Base-by-base conservation (phyloP, 53 echinoderm and acorn worm species). In the Astropecten irregularis region DNA sequence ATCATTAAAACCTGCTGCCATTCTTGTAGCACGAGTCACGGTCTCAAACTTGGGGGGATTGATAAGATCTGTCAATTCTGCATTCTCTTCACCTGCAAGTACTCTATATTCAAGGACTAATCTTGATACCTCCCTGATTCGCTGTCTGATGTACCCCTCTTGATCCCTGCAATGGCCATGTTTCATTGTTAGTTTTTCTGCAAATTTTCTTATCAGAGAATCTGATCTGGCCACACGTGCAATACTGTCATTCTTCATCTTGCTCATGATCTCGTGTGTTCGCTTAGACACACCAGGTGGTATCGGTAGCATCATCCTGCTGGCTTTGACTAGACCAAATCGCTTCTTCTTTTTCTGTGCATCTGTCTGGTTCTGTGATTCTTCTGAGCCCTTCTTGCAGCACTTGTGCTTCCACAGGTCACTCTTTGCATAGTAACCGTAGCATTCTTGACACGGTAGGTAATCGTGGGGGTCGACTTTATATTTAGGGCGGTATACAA, bases 361-460 rank as follows among this genome's bases (percentile, higher is more conserved):
- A 2, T 9, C n/a, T 57, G 29, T 29, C 34, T 32, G 30, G 66
- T 18, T 58, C 47, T 36, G 52, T 1, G 3, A 48, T 30, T 70
- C 30, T 49, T 28, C 39, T 14, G 9, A 15, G 8, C 22, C 26
- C 30, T 60, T 40, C 18, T 62, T 48, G 69, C 58, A 39, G n/a
- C 50, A 70, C 15, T 35, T 79, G 55, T 88, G 92, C 66, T 88
- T 91, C 92, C 92, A 88, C 29, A 91, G 23, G 9, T 91, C 92
- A 4, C 18, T 15, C 64, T 92, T 92, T 1, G 82, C 73, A 61
- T 49, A 81, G 47, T 82, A 92, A 34, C 88, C 88, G 50, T 76
- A 92, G 51, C 85, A 84, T n/a, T 77, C 60, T 36, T 58, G 31
- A 29, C 88, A 92, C 37, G 85, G 92, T n/a, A 88, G 42, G 42